Evolutionary conservation across 2,888 invertebrate genomes (phyloP), one percentile per base, ranked within the genome.

Genomic region (Pristionchus mayeri): DNA sequence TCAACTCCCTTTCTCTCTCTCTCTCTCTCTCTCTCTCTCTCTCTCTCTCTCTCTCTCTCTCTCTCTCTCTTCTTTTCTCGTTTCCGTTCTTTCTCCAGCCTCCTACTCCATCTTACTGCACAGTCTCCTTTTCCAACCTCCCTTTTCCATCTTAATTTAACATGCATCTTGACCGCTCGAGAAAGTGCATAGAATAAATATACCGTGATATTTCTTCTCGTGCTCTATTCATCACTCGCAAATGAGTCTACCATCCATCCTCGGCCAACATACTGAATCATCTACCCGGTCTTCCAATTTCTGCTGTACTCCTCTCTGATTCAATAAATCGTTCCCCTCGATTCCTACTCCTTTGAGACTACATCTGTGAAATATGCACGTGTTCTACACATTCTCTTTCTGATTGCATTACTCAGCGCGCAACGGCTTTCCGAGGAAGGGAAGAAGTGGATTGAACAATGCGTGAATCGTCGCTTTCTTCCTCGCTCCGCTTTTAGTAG

Each of bases 391-490:
- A 71, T 71, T 40, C 63, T 63, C 63, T 34, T 63, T 63, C 34
- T 71, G 71, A 71, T 71, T 71, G 71, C 18, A 44, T 71, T 71
- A 71, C 40, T 71, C 71, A 63, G 63, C 63, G 63, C 63, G 63
- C 34, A 11, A 3, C 37, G 44, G 40, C 71, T 40, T 44, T 67
- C 16, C 2, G 71, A 71, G 71, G 40, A 24, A 3, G 54, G 54
- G 44, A 24, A n/a, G 30, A 40, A 71, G 71, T 2, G 44, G 24
- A 71, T 6, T 71, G 71, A 71, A 71, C 71, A 40, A 24, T 71
- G n/a, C 40, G 21, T n/a, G 54, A 57, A 57, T 34, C 30, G 63
- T 30, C 34, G 16, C 44, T 44, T 13, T 44, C 44, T 44, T 44
- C 44, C 13, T 44, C 7, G 13, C 44, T 13, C 44, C 13, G 44